These are phyloP conservation scores for Epistrophella euchroma DNA, from an alignment of 2,888 invertebrate species.

Conservation along the genomic window DNA sequence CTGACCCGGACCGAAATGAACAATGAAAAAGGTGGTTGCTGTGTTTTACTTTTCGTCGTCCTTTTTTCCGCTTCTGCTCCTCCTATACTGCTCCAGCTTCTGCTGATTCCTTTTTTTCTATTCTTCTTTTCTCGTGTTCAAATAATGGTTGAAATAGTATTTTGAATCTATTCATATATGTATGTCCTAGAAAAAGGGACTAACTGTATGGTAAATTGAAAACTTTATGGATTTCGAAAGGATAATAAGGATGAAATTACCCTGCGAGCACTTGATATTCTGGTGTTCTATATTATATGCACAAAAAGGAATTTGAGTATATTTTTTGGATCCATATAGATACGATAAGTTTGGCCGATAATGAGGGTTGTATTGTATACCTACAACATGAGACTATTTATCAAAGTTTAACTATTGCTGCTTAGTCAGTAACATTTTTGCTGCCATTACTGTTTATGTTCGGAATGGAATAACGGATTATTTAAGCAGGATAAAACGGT, in stretches of 20 bases:
- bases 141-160: slow-evolving; percentile 64
- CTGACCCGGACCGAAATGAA: slow-evolving; percentile 64
- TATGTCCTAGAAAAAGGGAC: slow-evolving; percentile 33
- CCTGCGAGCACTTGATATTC: slow-evolving; percentile 70
- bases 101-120: slow-evolving; percentile 10
- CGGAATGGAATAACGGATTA: slow-evolving; percentile 31
- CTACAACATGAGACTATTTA: slow-evolving; percentile 52
- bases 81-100: too few relatives aligned
- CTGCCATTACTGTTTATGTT: not conserved
- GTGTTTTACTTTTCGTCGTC: slow-evolving; percentile 29
- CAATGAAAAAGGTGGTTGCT: slow-evolving; percentile 61
- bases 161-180: slow-evolving; percentile 34
- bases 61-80: slow-evolving; percentile 5
- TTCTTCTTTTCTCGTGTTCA: slow-evolving; percentile 24
- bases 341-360: slow-evolving; percentile 43
- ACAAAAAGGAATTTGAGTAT: slow-evolving; percentile 33
- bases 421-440: slow-evolving; percentile 46
- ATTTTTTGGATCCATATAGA: slow-evolving; percentile 22
- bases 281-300: slow-evolving; percentile 44
- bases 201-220: slow-evolving; percentile 72
- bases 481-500: not conserved
- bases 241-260: slow-evolving; percentile 75
- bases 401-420: slow-evolving; percentile 51
- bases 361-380: slow-evolving; percentile 60
- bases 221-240: slow-evolving; percentile 75